phyloP scores from a whole-genome alignment of 2,888 invertebrate species.

The Nymphalis c-album region DNA sequence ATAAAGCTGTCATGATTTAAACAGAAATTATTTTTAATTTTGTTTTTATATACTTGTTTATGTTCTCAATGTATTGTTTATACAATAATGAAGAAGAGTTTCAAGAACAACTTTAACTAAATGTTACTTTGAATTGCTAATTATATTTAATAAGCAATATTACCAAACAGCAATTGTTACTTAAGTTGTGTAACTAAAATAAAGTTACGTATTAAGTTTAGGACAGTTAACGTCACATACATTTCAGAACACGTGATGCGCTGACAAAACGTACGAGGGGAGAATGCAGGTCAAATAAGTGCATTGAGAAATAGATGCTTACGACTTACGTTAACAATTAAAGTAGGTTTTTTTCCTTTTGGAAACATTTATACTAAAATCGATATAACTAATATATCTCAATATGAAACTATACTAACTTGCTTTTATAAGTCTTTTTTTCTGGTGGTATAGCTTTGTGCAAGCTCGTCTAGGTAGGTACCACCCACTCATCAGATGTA shows the following conservation, averaged over 20 bases:
- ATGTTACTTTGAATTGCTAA: too few relatives aligned
- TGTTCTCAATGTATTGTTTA: too few relatives aligned
- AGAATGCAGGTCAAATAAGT: slow-evolving; percentile 31
- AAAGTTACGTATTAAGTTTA: slow-evolving; percentile 14
- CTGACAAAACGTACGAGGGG: slow-evolving; percentile 28
- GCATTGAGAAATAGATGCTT: slow-evolving; percentile 13
- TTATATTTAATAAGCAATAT: not conserved
- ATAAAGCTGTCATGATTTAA: too few relatives aligned
- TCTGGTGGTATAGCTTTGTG: too few relatives aligned
- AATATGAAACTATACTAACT: too few relatives aligned
- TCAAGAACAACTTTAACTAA: too few relatives aligned
- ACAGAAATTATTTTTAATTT: too few relatives aligned
- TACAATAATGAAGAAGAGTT: too few relatives aligned
- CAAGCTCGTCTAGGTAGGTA: too few relatives aligned
- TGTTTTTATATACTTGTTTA: too few relatives aligned
- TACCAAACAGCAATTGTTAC: not conserved
- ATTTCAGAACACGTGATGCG: slow-evolving; percentile 27
- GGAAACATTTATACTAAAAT: not conserved
- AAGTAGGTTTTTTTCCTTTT: not conserved
- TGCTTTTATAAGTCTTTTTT: not conserved
- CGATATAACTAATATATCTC: not conserved
- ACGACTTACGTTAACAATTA: not conserved
- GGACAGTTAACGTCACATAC: not conserved
- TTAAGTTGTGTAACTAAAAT: not conserved
- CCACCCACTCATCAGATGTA: too few relatives aligned